These are phyloP conservation scores for Philantomba maxwellii DNA, from an alignment of 2,113 vertebrate species.

Conservation along the genomic window DNA sequence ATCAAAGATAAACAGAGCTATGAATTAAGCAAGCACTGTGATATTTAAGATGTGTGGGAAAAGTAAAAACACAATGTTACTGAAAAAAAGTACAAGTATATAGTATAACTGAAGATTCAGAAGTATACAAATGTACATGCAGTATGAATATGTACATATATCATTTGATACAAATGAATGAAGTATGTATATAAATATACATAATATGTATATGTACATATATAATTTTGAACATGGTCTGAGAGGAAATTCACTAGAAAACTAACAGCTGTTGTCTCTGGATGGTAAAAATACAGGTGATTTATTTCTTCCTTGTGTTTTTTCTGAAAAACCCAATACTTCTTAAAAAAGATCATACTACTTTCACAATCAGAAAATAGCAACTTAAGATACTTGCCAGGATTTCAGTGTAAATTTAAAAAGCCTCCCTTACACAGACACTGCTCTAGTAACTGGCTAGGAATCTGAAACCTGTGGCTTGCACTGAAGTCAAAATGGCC, in stretches of 20 bases:
- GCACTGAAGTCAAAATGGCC: not conserved
- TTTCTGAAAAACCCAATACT: not conserved
- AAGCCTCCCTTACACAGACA: not conserved
- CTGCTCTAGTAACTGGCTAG: not conserved
- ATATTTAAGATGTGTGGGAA: not conserved
- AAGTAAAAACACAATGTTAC: conserved; percentile 12
- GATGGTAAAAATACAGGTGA: not conserved
- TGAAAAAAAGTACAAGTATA: not conserved
- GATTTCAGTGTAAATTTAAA: not conserved
- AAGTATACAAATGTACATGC: not conserved
- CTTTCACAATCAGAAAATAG: not conserved
- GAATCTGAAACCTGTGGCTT: not conserved
- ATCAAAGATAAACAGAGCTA: not conserved
- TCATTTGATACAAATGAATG: not conserved
- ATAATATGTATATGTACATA: not conserved
- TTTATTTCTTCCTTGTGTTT: not conserved
- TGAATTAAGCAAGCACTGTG: not conserved
- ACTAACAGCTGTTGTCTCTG: not conserved
- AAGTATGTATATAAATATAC: not conserved
- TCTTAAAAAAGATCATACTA: not conserved
- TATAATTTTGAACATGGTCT: not conserved
- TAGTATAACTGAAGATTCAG: not conserved
- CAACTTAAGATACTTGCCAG: not conserved
- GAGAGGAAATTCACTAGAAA: not conserved
- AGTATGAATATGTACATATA: not conserved